Percentiles rank a stretch among this genome's conserved stretches.
These are phyloP conservation scores for Ciconia stormi DNA, from an alignment of 2,113 vertebrate species.

Conservation along the genomic window DNA sequence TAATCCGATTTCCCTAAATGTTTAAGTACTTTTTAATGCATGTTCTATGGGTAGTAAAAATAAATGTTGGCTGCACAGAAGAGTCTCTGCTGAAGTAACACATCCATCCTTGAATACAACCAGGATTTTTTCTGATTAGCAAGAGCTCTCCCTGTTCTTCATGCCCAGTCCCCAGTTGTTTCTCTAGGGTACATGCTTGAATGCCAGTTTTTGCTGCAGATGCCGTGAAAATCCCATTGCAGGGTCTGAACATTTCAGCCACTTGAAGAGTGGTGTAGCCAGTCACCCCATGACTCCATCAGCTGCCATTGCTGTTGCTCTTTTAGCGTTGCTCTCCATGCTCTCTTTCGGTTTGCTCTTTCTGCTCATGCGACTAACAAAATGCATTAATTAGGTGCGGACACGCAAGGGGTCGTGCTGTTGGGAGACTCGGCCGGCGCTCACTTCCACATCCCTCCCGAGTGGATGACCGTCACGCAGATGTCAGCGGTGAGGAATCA, in stretches of 20 bases:
- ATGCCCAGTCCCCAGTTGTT: not conserved
- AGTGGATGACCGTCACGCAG: conserved; percentile 73
- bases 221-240: conserved; percentile 10
- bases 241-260: not conserved
- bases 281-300: not conserved
- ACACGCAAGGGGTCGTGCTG: conserved; percentile 72
- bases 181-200: not conserved
- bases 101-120: not conserved
- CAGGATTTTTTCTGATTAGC: not conserved
- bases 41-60: not conserved
- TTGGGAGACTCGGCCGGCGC: conserved; percentile 79
- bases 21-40: conserved; percentile 23
- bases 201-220: not conserved
- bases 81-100: not conserved
- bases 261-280: fast-evolving
- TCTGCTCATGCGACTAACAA: not conserved
- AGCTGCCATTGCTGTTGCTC: not conserved
- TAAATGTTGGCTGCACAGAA: not conserved
- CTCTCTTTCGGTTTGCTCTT: not conserved
- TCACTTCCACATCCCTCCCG: conserved; percentile 77
- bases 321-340: not conserved
- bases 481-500: conserved; percentile 75
- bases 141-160: not conserved
- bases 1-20: conserved; percentile 14
- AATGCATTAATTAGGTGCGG: conserved; percentile 62